phyloP scores from a whole-genome alignment of 2,113 vertebrate species.

The Oryzias woworae region DNA sequence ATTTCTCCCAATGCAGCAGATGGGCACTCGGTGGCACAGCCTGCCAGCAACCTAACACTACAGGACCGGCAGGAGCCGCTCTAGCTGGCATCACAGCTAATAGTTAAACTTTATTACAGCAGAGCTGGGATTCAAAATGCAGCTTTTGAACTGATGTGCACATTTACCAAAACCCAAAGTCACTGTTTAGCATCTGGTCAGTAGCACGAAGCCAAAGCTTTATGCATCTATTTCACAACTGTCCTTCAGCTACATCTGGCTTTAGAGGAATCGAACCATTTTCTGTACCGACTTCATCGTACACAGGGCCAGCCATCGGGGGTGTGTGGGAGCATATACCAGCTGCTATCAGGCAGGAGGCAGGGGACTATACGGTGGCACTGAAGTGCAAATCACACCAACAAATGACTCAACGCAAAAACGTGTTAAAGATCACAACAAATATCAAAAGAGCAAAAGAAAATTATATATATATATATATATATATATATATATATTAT shows the following conservation, averaged over 20 bases:
- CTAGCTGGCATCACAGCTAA: conserved; percentile 54
- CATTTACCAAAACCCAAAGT: conserved; percentile 48
- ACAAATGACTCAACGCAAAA: no score
- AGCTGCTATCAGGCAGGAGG: no score
- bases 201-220: conserved; percentile 34
- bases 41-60: conserved; percentile 67
- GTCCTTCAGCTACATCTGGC: conserved; percentile 49
- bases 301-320: no score
- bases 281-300: no score
- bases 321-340: no score
- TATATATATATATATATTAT: no score
- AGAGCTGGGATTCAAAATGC: conserved; percentile 32
- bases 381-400: no score
- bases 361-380: no score
- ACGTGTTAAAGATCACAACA: no score
- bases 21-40: conserved; percentile 71
- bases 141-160: conserved; percentile 43
- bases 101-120: conserved; percentile 49
- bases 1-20: conserved; percentile 70
- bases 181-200: conserved; percentile 67
- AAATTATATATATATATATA: no score
- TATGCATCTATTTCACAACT: conserved; percentile 27
- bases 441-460: no score
- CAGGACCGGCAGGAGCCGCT: conserved; percentile 53
- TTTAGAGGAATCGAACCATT: conserved; percentile 6